Conservation (phyloP, 2,888 invertebrate genomes). For the Latrodectus elegans region DNA sequence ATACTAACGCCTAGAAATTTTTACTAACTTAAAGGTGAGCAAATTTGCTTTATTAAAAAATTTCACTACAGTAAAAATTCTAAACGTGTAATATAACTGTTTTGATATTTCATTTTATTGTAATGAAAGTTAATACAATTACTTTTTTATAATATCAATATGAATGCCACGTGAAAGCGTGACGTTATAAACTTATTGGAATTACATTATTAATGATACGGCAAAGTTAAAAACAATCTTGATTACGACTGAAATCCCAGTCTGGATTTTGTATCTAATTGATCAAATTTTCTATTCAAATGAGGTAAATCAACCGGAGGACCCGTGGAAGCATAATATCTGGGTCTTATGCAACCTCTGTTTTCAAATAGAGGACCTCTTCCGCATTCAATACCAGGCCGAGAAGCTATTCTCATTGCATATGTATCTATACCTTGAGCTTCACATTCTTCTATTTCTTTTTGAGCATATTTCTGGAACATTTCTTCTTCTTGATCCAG, state of each 20-base stretch:
- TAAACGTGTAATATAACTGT: no score
- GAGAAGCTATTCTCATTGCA: slow-evolving; percentile 39
- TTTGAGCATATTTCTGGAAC: slow-evolving; percentile 56
- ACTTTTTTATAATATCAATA: no score
- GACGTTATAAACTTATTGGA: no score
- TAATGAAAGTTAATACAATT: no score
- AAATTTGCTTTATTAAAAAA: no score
- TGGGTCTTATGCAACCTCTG: slow-evolving; percentile 47
- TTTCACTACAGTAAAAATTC: no score
- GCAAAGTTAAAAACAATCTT: no score
- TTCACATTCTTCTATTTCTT: slow-evolving; percentile 49
- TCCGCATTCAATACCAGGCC: slow-evolving; percentile 57
- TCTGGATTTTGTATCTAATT: slow-evolving; percentile 36
- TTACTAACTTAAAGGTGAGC: no score
- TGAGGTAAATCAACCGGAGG: slow-evolving; percentile 36
- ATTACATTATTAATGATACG: no score
- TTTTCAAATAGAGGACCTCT: slow-evolving; percentile 39
- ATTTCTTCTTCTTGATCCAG: slow-evolving; percentile 55
- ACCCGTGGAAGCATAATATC: slow-evolving; percentile 34
- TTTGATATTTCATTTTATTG: no score
- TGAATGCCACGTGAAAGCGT: no score
- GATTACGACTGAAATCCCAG: slow-evolving; percentile 43
- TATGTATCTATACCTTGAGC: slow-evolving; percentile 32
- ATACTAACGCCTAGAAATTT: no score
- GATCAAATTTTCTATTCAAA: background rate